These are phyloP conservation scores for Plectus sambesii DNA, from an alignment of 1,140 invertebrate genomes.

Conservation along the genomic window DNA sequence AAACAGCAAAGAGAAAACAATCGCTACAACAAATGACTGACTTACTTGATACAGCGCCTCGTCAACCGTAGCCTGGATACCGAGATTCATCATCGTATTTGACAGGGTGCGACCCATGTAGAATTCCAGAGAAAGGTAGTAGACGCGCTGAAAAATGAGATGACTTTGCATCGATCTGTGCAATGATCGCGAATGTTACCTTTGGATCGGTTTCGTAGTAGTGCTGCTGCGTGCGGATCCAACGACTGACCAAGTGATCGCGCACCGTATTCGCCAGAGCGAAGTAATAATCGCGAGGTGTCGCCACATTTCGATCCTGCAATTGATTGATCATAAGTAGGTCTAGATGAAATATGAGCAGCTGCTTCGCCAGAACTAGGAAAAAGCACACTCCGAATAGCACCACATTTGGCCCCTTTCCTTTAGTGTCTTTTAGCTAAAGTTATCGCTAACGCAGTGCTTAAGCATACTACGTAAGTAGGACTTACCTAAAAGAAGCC, in stretches of 20 bases:
- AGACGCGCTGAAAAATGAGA: slow-evolving; percentile 64
- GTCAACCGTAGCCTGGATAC: slow-evolving; percentile 88
- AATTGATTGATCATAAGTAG: slow-evolving; percentile 73
- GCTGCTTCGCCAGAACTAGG: too few relatives aligned
- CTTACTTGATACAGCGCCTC: slow-evolving; percentile 87
- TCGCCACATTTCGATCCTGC: slow-evolving; percentile 88
- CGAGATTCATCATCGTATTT: slow-evolving; percentile 98
- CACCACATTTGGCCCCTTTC: too few relatives aligned
- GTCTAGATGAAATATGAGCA: too few relatives aligned
- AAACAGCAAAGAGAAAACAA: too few relatives aligned
- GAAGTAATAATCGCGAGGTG: slow-evolving; percentile 89
- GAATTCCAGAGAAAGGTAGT: slow-evolving; percentile 96
- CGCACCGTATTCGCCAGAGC: slow-evolving; percentile 91
- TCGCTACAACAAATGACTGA: too few relatives aligned
- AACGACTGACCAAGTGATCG: slow-evolving; percentile 91
- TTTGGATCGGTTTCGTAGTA: slow-evolving; percentile 99
- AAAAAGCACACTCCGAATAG: too few relatives aligned
- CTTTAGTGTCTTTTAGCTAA: too few relatives aligned
- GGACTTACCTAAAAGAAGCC: too few relatives aligned
- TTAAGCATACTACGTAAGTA: too few relatives aligned
- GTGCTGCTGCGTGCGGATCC: slow-evolving; percentile 97
- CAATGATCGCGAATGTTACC: too few relatives aligned
- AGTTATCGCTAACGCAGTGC: too few relatives aligned
- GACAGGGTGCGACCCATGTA: slow-evolving; percentile 94
- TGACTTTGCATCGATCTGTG: slow-evolving; percentile 5